These are phyloP conservation scores for Drosophila parthenogenetica DNA, from an alignment of 2,888 invertebrate genomes.

Conservation along the genomic window DNA sequence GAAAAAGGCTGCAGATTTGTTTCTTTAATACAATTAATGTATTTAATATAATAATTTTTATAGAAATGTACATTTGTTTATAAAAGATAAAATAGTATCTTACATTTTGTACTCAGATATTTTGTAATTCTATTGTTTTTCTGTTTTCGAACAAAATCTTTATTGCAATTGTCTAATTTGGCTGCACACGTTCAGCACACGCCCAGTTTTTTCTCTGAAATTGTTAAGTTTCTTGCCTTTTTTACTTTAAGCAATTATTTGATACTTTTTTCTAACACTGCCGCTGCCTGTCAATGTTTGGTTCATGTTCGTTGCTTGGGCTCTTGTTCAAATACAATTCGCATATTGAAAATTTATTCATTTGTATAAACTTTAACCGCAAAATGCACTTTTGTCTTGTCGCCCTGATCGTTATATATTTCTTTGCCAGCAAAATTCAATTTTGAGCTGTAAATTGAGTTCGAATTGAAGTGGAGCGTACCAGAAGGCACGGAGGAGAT, in stretches of 20 bases:
- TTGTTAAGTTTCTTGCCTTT: background rate
- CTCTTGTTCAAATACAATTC: slow-evolving; percentile 35
- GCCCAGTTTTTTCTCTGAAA: slow-evolving; percentile 40
- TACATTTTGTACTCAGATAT: background rate
- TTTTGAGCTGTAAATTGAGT: slow-evolving; percentile 19
- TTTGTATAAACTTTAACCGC: slow-evolving; percentile 56
- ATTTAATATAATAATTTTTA: too few species aligned
- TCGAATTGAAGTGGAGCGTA: slow-evolving; percentile 1
- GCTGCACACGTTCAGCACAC: slow-evolving; percentile 40
- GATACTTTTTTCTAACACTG: slow-evolving; percentile 50
- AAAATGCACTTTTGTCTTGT: slow-evolving; percentile 66
- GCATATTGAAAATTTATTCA: slow-evolving; percentile 44
- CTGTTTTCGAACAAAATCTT: background rate
- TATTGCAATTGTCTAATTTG: slow-evolving; percentile 51
- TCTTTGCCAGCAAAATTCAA: slow-evolving; percentile 43
- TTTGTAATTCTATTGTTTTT: slow-evolving; percentile 1
- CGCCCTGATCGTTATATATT: slow-evolving; percentile 26
- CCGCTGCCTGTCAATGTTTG: slow-evolving; percentile 48
- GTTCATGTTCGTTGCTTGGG: slow-evolving; percentile 32
- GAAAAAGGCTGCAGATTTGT: too few species aligned
- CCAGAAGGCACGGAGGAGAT: background rate
- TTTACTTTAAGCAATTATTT: slow-evolving; percentile 39
- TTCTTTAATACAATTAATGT: too few species aligned
- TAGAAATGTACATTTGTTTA: too few species aligned
- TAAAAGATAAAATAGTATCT: too few species aligned